Conservation (phyloP, 2,113 vertebrate species). For the Sigmodon hispidus region DNA sequence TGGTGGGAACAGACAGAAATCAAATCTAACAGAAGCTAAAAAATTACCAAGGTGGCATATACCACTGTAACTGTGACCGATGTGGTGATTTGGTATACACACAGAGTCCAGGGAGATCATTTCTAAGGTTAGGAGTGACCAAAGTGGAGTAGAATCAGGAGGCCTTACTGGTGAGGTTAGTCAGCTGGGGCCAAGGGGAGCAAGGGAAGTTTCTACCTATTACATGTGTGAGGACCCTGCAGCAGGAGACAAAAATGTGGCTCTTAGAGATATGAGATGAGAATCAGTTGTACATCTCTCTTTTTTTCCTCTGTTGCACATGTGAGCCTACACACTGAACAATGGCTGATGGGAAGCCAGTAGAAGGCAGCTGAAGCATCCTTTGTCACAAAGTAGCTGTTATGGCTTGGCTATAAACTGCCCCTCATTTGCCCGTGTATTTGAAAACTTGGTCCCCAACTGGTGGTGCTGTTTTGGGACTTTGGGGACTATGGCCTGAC, state of each 20-base stretch:
- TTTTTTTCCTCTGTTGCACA: not conserved
- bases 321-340: no score
- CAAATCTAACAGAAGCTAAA: not conserved
- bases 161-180: not conserved
- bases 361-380: not conserved
- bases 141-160: not conserved
- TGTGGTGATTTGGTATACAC: not conserved
- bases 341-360: not conserved
- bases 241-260: not conserved
- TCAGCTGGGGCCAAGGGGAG: not conserved
- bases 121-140: not conserved
- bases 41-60: not conserved
- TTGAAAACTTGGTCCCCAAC: not conserved
- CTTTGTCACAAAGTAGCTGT: not conserved
- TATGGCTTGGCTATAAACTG: not conserved
- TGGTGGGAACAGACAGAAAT: not conserved
- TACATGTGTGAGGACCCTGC: not conserved
- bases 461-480: not conserved
- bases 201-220: not conserved
- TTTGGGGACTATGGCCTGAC: not conserved
- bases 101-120: not conserved
- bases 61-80: not conserved
- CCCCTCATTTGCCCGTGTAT: not conserved
- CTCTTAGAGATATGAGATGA: not conserved
- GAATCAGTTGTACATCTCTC: not conserved